Evolutionary conservation across 2,113 vertebrate genomes (phyloP).

Genomic region (Serilophus lunatus): DNA sequence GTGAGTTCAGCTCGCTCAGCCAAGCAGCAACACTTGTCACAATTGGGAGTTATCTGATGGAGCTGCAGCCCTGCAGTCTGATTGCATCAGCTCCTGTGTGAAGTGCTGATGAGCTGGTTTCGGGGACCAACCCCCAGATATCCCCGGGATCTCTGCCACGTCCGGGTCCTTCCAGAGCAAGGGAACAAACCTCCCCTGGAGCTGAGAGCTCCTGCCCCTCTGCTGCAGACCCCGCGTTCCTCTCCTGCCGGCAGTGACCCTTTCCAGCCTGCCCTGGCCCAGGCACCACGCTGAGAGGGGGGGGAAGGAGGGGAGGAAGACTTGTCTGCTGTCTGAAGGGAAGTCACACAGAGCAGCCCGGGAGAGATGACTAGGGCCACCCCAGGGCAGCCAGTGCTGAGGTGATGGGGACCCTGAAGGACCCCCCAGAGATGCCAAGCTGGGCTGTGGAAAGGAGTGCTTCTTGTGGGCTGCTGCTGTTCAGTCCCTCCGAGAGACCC

Average conservation of each 20-base stretch:
- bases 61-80: not conserved
- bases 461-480: not conserved
- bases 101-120: slow-evolving; percentile 37
- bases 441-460: not conserved
- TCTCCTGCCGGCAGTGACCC: not conserved
- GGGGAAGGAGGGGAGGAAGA: not conserved
- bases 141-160: not conserved
- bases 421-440: not conserved
- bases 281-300: accelerated
- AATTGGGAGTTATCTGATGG: not conserved
- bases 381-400: not conserved
- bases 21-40: not conserved
- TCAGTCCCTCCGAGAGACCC: not conserved
- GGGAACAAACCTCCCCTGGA: not conserved
- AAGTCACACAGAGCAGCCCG: not conserved
- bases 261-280: not conserved
- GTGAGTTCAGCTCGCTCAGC: slow-evolving; percentile 8
- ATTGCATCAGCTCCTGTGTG: not conserved
- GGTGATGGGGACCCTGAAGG: not conserved
- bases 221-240: not conserved
- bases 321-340: not conserved
- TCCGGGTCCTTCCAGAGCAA: not conserved
- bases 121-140: too few species aligned
- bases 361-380: not conserved
- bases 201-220: not conserved